phyloP scores from a whole-genome alignment of 2,113 vertebrate species.

The Pleuronectes platessa region DNA sequence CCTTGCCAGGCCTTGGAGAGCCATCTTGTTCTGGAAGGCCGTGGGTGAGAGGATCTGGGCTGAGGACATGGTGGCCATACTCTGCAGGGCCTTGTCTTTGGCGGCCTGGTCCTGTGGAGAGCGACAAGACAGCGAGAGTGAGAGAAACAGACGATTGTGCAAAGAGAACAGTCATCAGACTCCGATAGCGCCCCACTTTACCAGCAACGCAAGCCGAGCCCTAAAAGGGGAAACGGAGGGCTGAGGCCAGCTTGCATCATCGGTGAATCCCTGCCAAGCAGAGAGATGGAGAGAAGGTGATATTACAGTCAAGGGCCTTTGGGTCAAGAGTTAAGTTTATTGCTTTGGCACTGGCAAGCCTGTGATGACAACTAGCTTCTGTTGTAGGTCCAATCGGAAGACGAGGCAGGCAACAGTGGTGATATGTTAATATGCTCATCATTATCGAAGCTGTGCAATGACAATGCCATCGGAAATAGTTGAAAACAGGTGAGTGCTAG shows the following conservation, averaged over 20 bases:
- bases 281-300: conserved; percentile 61
- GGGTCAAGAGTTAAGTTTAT: conserved; percentile 80
- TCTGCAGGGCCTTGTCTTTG: conserved; percentile 98
- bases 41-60: conserved; percentile 95
- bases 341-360: conserved; percentile 70
- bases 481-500: neutral
- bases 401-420: conserved; percentile 29
- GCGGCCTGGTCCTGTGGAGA: conserved; percentile 91
- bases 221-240: conserved; percentile 65
- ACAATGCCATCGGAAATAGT: neutral
- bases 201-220: conserved; percentile 47
- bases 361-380: conserved; percentile 77
- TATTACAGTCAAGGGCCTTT: conserved; percentile 75
- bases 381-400: conserved; percentile 74
- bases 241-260: conserved; percentile 67
- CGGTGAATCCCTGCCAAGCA: conserved; percentile 52
- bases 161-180: conserved; percentile 24
- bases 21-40: conserved; percentile 94
- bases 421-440: conserved; percentile 37
- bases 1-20: conserved; percentile 87
- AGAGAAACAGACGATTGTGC: conserved; percentile 55
- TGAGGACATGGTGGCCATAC: conserved; percentile 96
- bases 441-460: conserved; percentile 3
- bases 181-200: conserved; percentile 42
- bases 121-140: conserved; percentile 29